Percentiles rank a stretch among this genome's conserved stretches.
Evolutionary conservation across 2,888 invertebrate species (phyloP).

Genomic region (Apamea sordens): DNA sequence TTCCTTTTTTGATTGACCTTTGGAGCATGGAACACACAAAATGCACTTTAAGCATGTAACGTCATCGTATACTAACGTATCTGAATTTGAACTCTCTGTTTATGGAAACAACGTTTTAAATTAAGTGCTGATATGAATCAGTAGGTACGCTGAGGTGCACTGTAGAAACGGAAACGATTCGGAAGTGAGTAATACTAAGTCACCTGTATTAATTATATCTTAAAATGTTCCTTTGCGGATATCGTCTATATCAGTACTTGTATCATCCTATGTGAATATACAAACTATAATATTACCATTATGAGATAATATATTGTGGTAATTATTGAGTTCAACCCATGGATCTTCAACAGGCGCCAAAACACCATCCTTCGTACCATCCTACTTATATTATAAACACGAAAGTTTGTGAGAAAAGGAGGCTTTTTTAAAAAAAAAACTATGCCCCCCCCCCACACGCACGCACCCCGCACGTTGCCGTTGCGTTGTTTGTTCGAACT

Average conservation of each 20-base stretch:
- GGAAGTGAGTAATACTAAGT: constrained; percentile 60
- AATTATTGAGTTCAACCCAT: not conserved
- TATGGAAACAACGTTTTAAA: constrained; percentile 14
- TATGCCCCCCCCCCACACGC: too few relatives aligned
- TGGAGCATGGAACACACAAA: constrained; percentile 26
- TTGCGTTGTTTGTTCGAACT: too few relatives aligned
- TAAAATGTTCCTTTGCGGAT: not conserved
- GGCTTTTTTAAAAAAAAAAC: too few relatives aligned
- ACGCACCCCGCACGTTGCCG: too few relatives aligned
- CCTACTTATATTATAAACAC: too few relatives aligned
- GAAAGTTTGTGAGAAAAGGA: too few relatives aligned
- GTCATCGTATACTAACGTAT: not conserved
- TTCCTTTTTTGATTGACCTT: constrained; percentile 48
- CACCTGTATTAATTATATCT: constrained; percentile 33
- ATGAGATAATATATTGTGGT: not conserved
- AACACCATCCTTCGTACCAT: not conserved
- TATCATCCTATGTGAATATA: not conserved
- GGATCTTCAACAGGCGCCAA: not conserved
- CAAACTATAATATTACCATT: not conserved
- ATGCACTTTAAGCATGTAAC: constrained; percentile 46
- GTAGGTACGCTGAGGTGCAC: constrained; percentile 1
- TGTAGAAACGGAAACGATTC: constrained; percentile 49
- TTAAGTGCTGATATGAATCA: constrained; percentile 9
- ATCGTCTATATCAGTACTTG: not conserved
- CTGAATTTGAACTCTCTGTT: constrained; percentile 9